Base-by-base conservation (phyloP, 2,888 invertebrate genomes). In the Clivina fossor region DNA sequence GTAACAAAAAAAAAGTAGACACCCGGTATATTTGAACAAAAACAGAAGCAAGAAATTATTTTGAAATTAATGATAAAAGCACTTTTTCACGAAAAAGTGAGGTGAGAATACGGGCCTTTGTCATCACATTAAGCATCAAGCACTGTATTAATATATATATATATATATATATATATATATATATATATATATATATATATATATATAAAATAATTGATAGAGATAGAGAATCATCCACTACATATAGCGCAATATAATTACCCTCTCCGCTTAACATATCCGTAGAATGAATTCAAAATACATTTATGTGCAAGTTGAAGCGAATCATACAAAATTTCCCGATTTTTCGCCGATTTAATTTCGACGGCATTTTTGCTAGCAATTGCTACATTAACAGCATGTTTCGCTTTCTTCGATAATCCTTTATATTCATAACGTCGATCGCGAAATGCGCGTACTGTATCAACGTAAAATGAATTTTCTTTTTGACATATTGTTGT, bases 381-480 rank as follows among this genome's bases (percentile, higher is more conserved):
- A 7, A 90, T 71, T 0, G 97, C 96, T 37, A 86, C 87, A 0
- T 81, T 71, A 0, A 96, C 89, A 62, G 88, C 84, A 43, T 88
- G 87, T 69, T 96, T 97, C 1, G 96, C 93, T 35, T 85, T 86
- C 76, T 97, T 98, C 56, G 90, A 88, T 46, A 96, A 71, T 0
- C 88, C 94, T 71, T 98, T 99, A 73, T 97, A 99, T 68, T 97
- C 96, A 73, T 99, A 99, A 58, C 74, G 66, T 60, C 75, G 65
- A 71, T 90, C 90, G 43, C 95, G 80, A 75, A 99, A 99, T 1
- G 97, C 96, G 61, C 97, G 77, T 0, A 99, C 99, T 0, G 98
- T 99, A 71, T 99, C 98, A 9, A 99, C 98, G 70, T 99, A 99
- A 75, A 99, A 99, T 0, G 96, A 94, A 75, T 99, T 99, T 72